Evolutionary conservation across 2,113 vertebrate genomes (phyloP).

Genomic region (Tonatia bakeri): DNA sequence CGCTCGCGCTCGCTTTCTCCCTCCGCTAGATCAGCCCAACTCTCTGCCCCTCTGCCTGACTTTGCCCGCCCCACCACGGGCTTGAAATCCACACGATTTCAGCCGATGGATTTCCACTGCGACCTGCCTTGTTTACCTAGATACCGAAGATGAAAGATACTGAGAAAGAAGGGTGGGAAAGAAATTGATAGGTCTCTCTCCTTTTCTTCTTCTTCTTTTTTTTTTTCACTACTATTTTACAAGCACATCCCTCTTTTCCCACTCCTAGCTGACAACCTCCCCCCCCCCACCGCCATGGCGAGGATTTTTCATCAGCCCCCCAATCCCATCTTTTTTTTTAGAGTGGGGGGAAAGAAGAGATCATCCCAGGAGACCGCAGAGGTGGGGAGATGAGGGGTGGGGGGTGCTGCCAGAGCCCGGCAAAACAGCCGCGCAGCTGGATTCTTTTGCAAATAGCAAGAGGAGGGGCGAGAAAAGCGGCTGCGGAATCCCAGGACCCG

Average conservation of each 20-base stretch:
- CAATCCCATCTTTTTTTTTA: not conserved
- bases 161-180: slow-evolving; percentile 21
- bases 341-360: slow-evolving; percentile 36
- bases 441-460: slow-evolving; percentile 65
- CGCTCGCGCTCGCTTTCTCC: not conserved
- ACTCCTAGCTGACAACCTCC: slow-evolving; percentile 28
- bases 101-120: slow-evolving; percentile 8
- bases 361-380: slow-evolving; percentile 65
- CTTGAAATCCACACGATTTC: not conserved
- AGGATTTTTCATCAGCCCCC: slow-evolving; percentile 54
- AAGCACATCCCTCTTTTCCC: slow-evolving; percentile 40
- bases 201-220: not conserved
- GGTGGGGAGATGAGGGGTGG: slow-evolving; percentile 58
- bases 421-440: slow-evolving; percentile 60
- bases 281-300: not conserved
- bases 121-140: slow-evolving; percentile 65
- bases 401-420: slow-evolving; percentile 25
- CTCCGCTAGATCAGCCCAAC: not conserved
- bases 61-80: slow-evolving; percentile 20
- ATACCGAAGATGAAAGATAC: slow-evolving; percentile 14
- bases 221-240: slow-evolving; percentile 37
- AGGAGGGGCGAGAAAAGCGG: slow-evolving; percentile 44
- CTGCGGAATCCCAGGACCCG: slow-evolving; percentile 21
- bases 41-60: slow-evolving; percentile 24
- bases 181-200: not conserved